Evolutionary conservation across 2,888 invertebrate genomes (phyloP).

Genomic region (Dendrolimus pini): DNA sequence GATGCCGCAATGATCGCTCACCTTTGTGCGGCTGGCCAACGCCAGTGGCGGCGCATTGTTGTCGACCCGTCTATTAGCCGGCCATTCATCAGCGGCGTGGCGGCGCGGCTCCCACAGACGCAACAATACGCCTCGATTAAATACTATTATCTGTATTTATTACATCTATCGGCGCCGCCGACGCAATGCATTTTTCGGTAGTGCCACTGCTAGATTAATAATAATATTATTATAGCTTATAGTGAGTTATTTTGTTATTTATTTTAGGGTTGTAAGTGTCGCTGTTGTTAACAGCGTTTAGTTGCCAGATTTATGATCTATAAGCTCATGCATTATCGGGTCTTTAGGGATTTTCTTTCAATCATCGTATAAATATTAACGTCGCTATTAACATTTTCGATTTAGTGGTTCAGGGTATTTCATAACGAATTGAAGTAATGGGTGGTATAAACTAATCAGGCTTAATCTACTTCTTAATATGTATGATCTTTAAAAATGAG

Average conservation of each 20-base stretch:
- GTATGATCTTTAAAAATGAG: no score
- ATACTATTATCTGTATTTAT: constrained; percentile 57
- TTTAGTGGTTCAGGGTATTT: no score
- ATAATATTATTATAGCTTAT: neutral
- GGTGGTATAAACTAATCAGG: no score
- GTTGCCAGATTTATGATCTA: neutral
- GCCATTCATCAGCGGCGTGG: constrained; percentile 43
- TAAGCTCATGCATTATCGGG: neutral
- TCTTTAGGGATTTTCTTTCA: no score
- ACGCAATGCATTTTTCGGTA: constrained; percentile 17
- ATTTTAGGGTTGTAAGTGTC: neutral
- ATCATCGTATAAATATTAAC: no score
- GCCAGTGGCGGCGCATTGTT: constrained; percentile 11
- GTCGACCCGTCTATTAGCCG: constrained; percentile 34
- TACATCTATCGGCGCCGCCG: constrained; percentile 41
- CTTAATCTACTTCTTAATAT: no score
- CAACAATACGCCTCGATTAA: constrained; percentile 50
- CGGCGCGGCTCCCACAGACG: constrained; percentile 30
- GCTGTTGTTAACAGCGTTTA: neutral
- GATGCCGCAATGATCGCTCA: constrained; percentile 22
- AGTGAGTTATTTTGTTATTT: neutral
- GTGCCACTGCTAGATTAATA: neutral
- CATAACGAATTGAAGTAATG: no score
- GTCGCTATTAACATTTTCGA: no score
- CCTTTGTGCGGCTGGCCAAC: constrained; percentile 23